Evolutionary conservation across 2,888 invertebrate genomes (phyloP).

Genomic region (Baronia brevicornis): DNA sequence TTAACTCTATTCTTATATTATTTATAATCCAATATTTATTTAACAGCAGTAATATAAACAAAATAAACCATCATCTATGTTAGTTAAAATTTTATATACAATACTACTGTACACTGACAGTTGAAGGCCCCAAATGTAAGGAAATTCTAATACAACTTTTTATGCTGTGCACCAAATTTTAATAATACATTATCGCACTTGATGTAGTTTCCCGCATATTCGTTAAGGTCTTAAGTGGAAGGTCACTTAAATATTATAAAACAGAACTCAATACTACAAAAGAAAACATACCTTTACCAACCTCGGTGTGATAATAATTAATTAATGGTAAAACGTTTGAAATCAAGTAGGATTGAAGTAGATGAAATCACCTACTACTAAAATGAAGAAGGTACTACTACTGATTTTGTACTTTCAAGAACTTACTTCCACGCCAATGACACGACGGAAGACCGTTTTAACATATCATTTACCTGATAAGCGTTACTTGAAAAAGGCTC

Average conservation of each 20-base stretch:
- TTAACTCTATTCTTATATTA: too few species aligned
- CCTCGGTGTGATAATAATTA: constrained; percentile 34
- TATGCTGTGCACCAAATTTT: background rate
- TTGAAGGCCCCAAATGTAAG: constrained; percentile 1
- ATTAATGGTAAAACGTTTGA: constrained; percentile 29
- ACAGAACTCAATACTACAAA: constrained; percentile 41
- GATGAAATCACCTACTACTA: constrained; percentile 7
- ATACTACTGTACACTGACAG: too few species aligned
- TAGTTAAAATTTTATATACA: too few species aligned
- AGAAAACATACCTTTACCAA: constrained; percentile 38
- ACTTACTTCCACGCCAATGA: constrained; percentile 1
- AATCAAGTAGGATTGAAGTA: too few species aligned
- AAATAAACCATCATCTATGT: too few species aligned
- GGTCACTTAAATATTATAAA: constrained; percentile 61
- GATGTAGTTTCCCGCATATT: constrained; percentile 21
- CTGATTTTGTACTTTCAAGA: constrained; percentile 6
- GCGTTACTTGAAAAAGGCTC: constrained; percentile 37
- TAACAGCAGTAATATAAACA: too few species aligned
- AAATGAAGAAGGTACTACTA: constrained; percentile 13
- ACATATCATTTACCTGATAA: constrained; percentile 42
- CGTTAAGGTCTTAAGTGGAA: constrained; percentile 43
- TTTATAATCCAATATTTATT: too few species aligned
- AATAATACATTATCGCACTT: constrained; percentile 8
- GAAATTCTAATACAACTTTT: background rate
- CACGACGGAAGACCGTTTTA: constrained; percentile 27